Evolutionary conservation across 2,113 vertebrate species (phyloP).

Genomic region (Strix uralensis): DNA sequence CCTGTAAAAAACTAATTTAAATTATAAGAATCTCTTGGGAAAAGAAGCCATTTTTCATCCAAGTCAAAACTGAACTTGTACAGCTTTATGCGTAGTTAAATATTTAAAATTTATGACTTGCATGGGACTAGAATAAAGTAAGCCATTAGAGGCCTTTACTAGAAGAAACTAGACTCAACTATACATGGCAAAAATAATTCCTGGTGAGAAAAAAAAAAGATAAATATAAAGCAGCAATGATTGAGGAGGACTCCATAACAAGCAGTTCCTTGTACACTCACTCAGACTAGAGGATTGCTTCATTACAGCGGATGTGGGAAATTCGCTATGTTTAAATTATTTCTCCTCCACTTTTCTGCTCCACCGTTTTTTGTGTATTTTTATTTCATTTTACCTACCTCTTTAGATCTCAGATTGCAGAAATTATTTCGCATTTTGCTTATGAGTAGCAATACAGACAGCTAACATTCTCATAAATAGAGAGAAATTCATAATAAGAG

Average conservation of each 20-base stretch:
- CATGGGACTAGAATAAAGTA: not conserved
- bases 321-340: not conserved
- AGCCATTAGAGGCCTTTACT: not conserved
- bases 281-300: not conserved
- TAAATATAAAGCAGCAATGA: not conserved
- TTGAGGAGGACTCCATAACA: not conserved
- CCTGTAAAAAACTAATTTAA: constrained; percentile 11
- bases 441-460: not conserved
- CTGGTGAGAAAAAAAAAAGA: not conserved
- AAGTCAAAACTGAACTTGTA: not conserved
- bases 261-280: not conserved
- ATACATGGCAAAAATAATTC: not conserved
- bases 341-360: not conserved
- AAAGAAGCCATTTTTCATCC: constrained; percentile 4
- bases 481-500: not conserved
- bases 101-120: constrained; percentile 12
- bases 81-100: not conserved
- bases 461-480: not conserved
- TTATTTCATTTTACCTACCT: not conserved
- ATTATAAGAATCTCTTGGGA: not conserved
- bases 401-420: not conserved
- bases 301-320: not conserved
- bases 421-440: not conserved
- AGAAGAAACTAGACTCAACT: not conserved
- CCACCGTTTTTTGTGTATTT: not conserved